Evolutionary conservation across 2,797 vertebrate species (phyloP).

Genomic region (Tinamus major): DNA sequence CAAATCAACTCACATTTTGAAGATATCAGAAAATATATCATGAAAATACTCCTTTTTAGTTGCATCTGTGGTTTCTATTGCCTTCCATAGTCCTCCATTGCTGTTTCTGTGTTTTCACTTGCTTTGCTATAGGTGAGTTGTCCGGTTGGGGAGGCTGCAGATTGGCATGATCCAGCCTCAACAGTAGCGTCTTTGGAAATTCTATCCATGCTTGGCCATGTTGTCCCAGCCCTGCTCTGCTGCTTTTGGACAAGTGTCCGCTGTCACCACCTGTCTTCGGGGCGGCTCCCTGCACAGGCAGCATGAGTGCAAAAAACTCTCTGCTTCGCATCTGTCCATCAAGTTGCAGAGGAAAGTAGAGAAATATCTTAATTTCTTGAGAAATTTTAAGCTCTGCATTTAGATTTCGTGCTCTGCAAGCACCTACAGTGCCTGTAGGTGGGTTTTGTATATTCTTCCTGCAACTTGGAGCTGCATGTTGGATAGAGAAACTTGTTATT

Average conservation of each 20-base stretch:
- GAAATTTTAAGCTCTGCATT: background rate
- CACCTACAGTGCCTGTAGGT: background rate
- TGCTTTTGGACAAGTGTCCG: background rate
- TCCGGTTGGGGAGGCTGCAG: background rate
- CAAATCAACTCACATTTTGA: conserved; percentile 45
- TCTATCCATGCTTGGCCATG: too few relatives aligned
- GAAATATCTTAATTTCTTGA: background rate
- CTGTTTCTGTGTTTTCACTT: conserved; percentile 9
- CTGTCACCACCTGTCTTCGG: fast-evolving
- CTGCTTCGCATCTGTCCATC: fast-evolving
- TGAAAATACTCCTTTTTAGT: conserved; percentile 37
- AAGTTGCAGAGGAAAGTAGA: background rate
- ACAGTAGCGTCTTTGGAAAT: background rate
- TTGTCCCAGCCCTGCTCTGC: background rate
- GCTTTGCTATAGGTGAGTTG: conserved; percentile 9
- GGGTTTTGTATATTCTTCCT: background rate
- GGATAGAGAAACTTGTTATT: background rate
- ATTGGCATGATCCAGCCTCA: background rate
- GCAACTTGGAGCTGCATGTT: background rate
- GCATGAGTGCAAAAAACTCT: background rate
- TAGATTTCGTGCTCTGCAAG: background rate
- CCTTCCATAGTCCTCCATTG: background rate
- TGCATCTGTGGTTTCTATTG: background rate
- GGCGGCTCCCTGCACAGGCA: background rate
- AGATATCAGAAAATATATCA: conserved; percentile 40